A percentile compares a stretch with the other conserved stretches of the same genome.
These are phyloP conservation scores for Calliopum simillimum DNA, from an alignment of 2,888 invertebrate genomes.

Conservation along the genomic window DNA sequence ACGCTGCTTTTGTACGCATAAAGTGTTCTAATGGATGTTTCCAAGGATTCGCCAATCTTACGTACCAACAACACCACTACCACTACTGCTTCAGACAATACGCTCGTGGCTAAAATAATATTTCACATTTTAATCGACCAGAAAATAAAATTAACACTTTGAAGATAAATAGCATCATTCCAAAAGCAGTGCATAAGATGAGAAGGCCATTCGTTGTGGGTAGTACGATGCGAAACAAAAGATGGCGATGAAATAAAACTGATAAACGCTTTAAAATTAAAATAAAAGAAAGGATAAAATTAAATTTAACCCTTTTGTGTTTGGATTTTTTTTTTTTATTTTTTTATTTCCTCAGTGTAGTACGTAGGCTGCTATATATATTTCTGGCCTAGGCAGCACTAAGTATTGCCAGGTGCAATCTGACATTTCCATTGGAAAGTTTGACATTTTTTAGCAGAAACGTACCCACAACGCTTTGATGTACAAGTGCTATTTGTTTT, in stretches of 20 bases:
- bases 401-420: too few relatives aligned
- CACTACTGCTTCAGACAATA: background rate
- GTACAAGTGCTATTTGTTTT: too few relatives aligned
- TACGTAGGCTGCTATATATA: too few relatives aligned
- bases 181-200: background rate
- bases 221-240: background rate
- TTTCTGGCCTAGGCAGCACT: too few relatives aligned
- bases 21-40: slow-evolving; percentile 9
- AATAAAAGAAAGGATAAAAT: background rate
- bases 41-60: background rate
- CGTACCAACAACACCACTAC: background rate
- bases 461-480: too few relatives aligned
- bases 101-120: slow-evolving; percentile 22
- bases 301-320: slow-evolving; percentile 8
- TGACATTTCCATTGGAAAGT: too few relatives aligned
- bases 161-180: slow-evolving; percentile 20
- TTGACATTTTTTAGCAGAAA: too few relatives aligned
- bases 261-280: background rate
- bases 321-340: too few relatives aligned
- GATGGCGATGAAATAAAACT: background rate
- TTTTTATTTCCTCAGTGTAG: too few relatives aligned
- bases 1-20: background rate
- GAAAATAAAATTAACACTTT: slow-evolving; percentile 32
- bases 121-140: slow-evolving; percentile 31
- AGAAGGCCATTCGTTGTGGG: background rate